phyloP scores from a whole-genome alignment of 2,888 invertebrate genomes.

The Coenonympha arcania region DNA sequence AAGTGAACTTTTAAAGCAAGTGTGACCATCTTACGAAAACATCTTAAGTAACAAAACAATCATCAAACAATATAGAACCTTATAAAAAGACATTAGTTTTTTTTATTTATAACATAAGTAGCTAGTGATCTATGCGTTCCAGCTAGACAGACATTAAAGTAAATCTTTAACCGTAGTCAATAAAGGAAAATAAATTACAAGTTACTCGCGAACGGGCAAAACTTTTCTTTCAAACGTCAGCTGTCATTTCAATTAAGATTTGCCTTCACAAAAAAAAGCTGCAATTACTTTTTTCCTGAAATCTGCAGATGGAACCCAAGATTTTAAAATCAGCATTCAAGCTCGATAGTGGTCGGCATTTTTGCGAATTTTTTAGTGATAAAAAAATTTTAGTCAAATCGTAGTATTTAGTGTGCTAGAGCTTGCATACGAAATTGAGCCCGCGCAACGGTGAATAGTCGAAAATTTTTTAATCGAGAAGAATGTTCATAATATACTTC shows the following conservation, averaged over 20 bases:
- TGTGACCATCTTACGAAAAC: slow-evolving; percentile 25
- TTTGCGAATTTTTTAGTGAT: not conserved
- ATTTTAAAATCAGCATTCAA: slow-evolving; percentile 23
- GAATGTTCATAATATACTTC: slow-evolving; percentile 5
- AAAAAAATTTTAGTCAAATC: slow-evolving; percentile 2
- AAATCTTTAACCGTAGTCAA: no score
- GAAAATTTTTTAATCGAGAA: not conserved
- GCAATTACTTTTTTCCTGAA: not conserved
- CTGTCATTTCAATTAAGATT: not conserved
- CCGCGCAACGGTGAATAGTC: slow-evolving; percentile 19
- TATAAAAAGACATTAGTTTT: slow-evolving; percentile 55
- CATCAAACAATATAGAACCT: slow-evolving; percentile 64
- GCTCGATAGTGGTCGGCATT: slow-evolving; percentile 16
- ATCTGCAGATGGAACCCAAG: slow-evolving; percentile 24
- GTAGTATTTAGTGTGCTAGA: slow-evolving; percentile 8
- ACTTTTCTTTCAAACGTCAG: not conserved
- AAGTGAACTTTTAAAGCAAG: slow-evolving; percentile 14
- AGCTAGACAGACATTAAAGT: slow-evolving; percentile 20
- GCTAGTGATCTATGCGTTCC: slow-evolving; percentile 28
- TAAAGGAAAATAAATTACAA: no score
- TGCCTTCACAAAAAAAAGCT: no score
- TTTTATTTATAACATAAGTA: slow-evolving; percentile 31
- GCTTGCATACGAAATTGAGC: slow-evolving; percentile 21
- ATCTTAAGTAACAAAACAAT: slow-evolving; percentile 59
- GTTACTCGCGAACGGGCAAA: no score